phyloP scores from a whole-genome alignment of 92 coral and sea anemone species.

The Actinostola sp. region DNA sequence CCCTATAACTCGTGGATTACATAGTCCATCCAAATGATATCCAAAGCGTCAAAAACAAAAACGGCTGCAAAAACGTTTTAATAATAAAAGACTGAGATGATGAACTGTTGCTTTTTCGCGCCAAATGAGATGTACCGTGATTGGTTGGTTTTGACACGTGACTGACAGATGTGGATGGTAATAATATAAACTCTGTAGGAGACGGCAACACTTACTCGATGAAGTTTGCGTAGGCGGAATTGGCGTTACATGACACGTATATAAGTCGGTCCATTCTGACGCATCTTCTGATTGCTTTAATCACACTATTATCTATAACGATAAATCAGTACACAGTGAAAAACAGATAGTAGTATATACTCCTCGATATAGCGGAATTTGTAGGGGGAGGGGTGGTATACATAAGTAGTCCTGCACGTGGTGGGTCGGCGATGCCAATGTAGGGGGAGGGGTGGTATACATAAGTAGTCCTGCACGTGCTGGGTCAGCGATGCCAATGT shows the following conservation, averaged over 20 bases:
- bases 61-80: no score
- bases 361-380: no score
- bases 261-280: slow-evolving; percentile 77
- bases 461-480: slow-evolving; percentile 97
- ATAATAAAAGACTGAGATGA: no score
- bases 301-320: slow-evolving; percentile 68
- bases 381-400: no score
- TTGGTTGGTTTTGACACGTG: no score
- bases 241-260: slow-evolving; percentile 87
- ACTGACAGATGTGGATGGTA: background rate
- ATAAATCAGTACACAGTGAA: background rate
- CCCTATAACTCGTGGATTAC: no score
- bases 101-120: no score
- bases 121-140: no score
- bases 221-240: slow-evolving; percentile 81
- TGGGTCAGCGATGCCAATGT: slow-evolving; percentile 93
- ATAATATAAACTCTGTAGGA: background rate
- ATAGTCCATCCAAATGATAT: no score
- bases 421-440: slow-evolving; percentile 95
- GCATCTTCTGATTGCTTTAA: slow-evolving; percentile 84
- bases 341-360: no score
- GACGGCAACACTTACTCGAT: slow-evolving; percentile 74
- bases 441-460: no score
- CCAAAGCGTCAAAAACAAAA: no score
- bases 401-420: slow-evolving; percentile 97